phyloP scores from a whole-genome alignment of 1,140 invertebrate genomes.

The Atta cephalotes region DNA sequence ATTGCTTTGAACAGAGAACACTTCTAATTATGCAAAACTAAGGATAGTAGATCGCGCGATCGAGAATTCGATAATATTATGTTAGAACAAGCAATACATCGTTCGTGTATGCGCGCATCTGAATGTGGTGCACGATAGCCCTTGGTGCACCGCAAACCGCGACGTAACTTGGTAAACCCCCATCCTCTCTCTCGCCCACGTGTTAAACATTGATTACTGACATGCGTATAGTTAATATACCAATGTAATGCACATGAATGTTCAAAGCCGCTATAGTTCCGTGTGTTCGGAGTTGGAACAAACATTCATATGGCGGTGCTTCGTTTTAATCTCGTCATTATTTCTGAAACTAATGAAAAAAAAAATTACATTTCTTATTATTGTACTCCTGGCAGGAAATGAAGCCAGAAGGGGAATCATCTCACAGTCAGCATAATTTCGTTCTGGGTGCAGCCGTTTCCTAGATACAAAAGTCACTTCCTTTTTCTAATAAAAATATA shows the following conservation, averaged over 20 bases:
- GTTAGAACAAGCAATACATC: slow-evolving; percentile 57
- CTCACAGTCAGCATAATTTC: background rate
- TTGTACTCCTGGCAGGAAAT: background rate
- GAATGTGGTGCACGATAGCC: slow-evolving; percentile 74
- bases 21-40: slow-evolving; percentile 16
- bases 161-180: slow-evolving; percentile 73
- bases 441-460: background rate
- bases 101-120: slow-evolving; percentile 65
- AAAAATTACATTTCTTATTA: background rate
- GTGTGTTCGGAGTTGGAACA: slow-evolving; percentile 1
- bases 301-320: background rate
- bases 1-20: background rate
- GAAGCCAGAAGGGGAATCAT: background rate
- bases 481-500: background rate
- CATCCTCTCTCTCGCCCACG: slow-evolving; percentile 56
- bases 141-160: slow-evolving; percentile 73
- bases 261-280: slow-evolving; percentile 15
- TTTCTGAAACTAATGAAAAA: background rate
- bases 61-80: slow-evolving; percentile 58
- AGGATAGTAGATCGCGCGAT: background rate
- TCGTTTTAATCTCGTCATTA: background rate
- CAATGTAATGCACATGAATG: slow-evolving; percentile 59
- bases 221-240: slow-evolving; percentile 75
- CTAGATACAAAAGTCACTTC: background rate
- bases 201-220: slow-evolving; percentile 77